A percentile compares a stretch with the other conserved stretches of the same genome.
These are phyloP conservation scores for Siniperca undulata DNA, from an alignment of 2,797 vertebrate species.

Conservation along the genomic window DNA sequence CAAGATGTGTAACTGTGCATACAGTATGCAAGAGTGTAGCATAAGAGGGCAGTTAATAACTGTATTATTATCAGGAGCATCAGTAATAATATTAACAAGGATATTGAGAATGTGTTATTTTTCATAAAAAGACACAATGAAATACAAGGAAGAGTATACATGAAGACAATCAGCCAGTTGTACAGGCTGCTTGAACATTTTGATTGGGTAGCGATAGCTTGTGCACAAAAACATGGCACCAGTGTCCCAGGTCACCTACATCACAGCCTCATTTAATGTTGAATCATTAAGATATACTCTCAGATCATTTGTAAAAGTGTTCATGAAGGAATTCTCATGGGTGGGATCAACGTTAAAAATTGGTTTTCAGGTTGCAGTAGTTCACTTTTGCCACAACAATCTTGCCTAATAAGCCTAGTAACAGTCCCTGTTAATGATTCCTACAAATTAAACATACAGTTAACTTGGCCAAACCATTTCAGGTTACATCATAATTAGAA, in stretches of 20 bases:
- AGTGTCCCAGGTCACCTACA: conserved; percentile 63
- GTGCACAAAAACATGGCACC: conserved; percentile 57
- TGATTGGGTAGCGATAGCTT: conserved; percentile 61
- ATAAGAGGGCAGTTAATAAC: conserved; percentile 78
- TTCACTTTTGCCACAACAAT: conserved; percentile 2
- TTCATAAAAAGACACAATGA: conserved; percentile 80
- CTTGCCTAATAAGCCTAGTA: neutral
- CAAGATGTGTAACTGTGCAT: conserved; percentile 80
- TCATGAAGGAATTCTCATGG: neutral
- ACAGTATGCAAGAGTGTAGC: conserved; percentile 80
- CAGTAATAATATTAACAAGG: conserved; percentile 77
- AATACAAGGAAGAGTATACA: conserved; percentile 77
- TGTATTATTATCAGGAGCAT: conserved; percentile 76
- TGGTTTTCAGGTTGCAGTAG: neutral
- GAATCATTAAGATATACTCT: neutral
- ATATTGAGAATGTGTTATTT: conserved; percentile 78
- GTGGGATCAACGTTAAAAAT: neutral
- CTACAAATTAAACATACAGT: neutral
- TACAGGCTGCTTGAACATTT: conserved; percentile 46
- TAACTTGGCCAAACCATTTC: neutral
- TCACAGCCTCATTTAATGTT: neutral
- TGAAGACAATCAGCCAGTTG: conserved; percentile 60
- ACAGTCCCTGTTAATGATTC: neutral
- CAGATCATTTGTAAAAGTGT: neutral
- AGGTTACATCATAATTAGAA: neutral